Evolutionary conservation across 2,888 invertebrate species (phyloP), one percentile per base, ranked within the genome.

Genomic region (Cantharis lateralis): DNA sequence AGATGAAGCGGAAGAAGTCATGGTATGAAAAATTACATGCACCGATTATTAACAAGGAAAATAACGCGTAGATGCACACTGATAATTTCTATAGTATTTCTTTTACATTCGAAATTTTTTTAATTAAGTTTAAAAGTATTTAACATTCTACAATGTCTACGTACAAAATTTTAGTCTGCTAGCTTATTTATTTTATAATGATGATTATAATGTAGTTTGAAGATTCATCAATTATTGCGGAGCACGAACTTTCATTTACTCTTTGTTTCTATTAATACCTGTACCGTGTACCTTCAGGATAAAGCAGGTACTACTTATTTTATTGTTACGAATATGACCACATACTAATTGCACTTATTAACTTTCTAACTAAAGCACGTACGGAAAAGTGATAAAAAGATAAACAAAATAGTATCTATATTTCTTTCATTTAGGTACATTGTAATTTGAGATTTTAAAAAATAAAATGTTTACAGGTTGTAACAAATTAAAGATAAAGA

Each of bases 1-100:
- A 48, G 48, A 48, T 48, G 48, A 48, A 48, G 48, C 15, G 66
- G 72, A 32, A 77, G 71, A 70, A 75, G 78, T 75, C 72, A 73
- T 71, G 71, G 76, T 78, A 69, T 72, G 71, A 75, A 48, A 76
- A 64, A 70, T 75, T 71, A 70, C 76, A 78, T 61, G 78, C 78
- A 76, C 78, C 78, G 76, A 78, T 78, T 78, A 70, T 69, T 71
- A 76, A 75, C 70, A 32, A 71, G 78, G 75, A 72, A 72, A 77
- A 66, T 48, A 7, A 74, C 63, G 66, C 73, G 48, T 48, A 73
- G 68, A 73, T 68, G 63, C 48, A 20, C 32, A 63, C 66, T 63
- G 28, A 28, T 18, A 62, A 66, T 20, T 32, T 73, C 13, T 18
- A 32, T 48, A 48, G 32, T 32, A 48, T n/a, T 48, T 48, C 13